Evolutionary conservation across 2,113 vertebrate species (phyloP).

Genomic region (Platycercus adscitus): DNA sequence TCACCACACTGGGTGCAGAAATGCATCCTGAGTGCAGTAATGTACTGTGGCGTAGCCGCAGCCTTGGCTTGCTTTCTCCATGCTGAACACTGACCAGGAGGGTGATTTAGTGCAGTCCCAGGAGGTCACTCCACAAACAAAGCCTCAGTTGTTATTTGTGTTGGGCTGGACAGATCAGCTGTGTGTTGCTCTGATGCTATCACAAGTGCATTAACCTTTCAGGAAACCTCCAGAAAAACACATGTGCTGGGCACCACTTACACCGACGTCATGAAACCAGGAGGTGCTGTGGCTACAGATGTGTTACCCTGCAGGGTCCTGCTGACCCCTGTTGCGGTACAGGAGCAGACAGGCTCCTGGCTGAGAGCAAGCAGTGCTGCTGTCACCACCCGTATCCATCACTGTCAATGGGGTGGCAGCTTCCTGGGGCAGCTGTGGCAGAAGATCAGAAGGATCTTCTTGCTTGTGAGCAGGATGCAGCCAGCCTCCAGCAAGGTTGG

Average conservation of each 20-base stretch:
- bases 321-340: accelerated
- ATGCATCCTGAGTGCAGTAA: background rate
- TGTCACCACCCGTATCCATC: background rate
- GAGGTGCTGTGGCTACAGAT: background rate
- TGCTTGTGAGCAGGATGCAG: background rate
- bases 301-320: accelerated
- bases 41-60: accelerated
- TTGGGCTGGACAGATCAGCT: background rate
- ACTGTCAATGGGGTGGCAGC: accelerated
- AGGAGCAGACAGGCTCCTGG: background rate
- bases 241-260: accelerated
- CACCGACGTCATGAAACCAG: accelerated
- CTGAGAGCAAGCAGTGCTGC: background rate
- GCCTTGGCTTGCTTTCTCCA: background rate
- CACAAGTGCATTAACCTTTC: background rate
- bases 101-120: background rate
- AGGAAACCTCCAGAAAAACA: background rate
- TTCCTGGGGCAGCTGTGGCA: background rate
- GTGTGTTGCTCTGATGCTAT: background rate
- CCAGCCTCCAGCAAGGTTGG: background rate
- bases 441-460: background rate
- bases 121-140: background rate
- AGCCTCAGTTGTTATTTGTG: background rate
- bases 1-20: background rate
- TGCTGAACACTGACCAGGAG: accelerated